Base-by-base conservation (phyloP, 2,888 invertebrate genomes). In the Ichneumoninae sp. region DNA sequence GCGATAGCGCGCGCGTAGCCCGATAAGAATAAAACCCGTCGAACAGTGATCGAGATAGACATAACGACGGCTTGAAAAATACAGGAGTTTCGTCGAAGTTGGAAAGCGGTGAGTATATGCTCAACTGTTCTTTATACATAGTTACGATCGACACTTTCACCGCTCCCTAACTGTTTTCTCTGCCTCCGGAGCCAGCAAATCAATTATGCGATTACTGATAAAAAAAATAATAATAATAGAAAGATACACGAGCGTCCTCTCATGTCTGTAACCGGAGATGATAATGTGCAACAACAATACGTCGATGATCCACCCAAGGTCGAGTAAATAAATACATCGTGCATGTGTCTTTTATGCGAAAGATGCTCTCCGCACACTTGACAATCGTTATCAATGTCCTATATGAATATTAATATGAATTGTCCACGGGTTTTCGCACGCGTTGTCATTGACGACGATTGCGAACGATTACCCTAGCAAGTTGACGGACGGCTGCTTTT, bases 121-220 rank as follows among this genome's bases (percentile, higher is more conserved):
- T 22, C 52, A 72, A 36, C 66, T 54, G 44, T 80, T 80, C 57
- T 65, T 57, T 16, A 47, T 16, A 47, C 57, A 3, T 57, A 10
- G n/a, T 5, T 26, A 6, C 2, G 19, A 47, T 66, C 52, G 33
- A 30, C 62, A 72, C 80, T 80, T 80, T 80, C 70, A 80, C 72
- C 19, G 52, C 3, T 71, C 26, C 22, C 22, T 30, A 22, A 71
- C 16, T 44, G 4, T 72, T 72, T 71, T 52, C 52, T 65, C 36
- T 6, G 19, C 40, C 22, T 36, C 65, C 19, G 44, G 30, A 19
- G 65, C 13, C 16, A n/a, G 16, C 5, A 26, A 62, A 70, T 30
- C 10, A n/a, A 33, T n/a, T 26, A 33, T 22, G 16, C 40, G 22
- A 54, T 8, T 1, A 7, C 22, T 22, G 22, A 33, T 33, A 33